These are phyloP conservation scores for Anthrax anthrax DNA, from an alignment of 2,888 invertebrate genomes.

Conservation along the genomic window DNA sequence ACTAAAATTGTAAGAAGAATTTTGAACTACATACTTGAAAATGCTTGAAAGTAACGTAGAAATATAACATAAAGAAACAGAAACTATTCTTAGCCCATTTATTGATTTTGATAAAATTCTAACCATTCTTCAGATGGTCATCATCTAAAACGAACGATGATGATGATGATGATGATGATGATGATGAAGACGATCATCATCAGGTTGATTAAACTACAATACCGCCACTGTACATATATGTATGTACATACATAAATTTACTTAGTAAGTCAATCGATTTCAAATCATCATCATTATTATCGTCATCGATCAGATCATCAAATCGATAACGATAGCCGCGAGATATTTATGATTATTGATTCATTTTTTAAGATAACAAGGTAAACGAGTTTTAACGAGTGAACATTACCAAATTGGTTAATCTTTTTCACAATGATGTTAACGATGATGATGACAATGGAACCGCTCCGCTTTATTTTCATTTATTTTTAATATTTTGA, in stretches of 20 bases:
- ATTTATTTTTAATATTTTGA: background rate
- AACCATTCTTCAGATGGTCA: background rate
- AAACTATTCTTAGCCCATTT: too few relatives aligned
- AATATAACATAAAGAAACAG: too few relatives aligned
- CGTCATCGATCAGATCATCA: background rate
- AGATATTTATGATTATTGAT: slow-evolving; percentile 28
- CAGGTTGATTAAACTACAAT: too few relatives aligned
- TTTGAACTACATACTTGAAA: too few relatives aligned
- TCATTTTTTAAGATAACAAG: slow-evolving; percentile 22
- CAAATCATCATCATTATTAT: background rate
- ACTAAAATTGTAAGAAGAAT: too few relatives aligned
- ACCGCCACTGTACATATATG: too few relatives aligned
- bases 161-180: too few relatives aligned
- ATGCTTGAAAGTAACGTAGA: too few relatives aligned
- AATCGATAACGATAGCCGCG: slow-evolving; percentile 10
- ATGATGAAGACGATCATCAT: too few relatives aligned
- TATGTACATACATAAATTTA: too few relatives aligned
- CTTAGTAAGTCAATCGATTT: too few relatives aligned
- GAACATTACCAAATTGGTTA: slow-evolving; percentile 18
- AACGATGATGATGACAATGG: background rate
- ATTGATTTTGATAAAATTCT: too few relatives aligned
- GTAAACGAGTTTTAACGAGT: slow-evolving; percentile 17
- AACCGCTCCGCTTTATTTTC: background rate
- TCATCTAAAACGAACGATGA: slow-evolving; percentile 5
- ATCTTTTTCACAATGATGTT: slow-evolving; percentile 3